Percentiles rank a stretch among this genome's conserved stretches.
These are phyloP conservation scores for Teinopalpus imperialis DNA, from an alignment of 2,888 invertebrate species.

Conservation along the genomic window DNA sequence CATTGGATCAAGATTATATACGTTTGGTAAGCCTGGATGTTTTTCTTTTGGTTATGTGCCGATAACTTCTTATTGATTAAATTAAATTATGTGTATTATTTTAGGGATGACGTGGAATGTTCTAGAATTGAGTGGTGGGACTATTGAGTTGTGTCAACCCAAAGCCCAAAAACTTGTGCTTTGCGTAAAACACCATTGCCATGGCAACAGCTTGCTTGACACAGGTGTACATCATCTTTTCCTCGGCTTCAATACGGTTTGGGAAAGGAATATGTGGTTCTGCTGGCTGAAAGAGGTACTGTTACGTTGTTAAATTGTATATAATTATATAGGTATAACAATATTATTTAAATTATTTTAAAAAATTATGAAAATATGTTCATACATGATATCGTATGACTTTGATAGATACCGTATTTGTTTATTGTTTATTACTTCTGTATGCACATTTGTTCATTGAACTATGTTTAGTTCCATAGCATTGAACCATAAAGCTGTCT, in stretches of 20 bases:
- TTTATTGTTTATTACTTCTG: too few species aligned
- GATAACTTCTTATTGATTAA: too few species aligned
- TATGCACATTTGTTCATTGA: too few species aligned
- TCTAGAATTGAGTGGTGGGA: conserved; percentile 68
- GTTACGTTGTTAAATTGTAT: conserved; percentile 13
- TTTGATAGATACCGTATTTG: too few species aligned
- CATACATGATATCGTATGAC: too few species aligned
- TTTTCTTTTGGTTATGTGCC: not conserved
- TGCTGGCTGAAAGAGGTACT: conserved; percentile 84
- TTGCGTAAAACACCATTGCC: conserved; percentile 68
- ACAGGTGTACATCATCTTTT: conserved; percentile 78
- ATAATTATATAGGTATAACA: too few species aligned
- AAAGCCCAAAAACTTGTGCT: conserved; percentile 70
- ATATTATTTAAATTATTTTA: too few species aligned
- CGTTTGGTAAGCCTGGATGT: conserved; percentile 64
- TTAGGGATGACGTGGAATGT: conserved; percentile 66
- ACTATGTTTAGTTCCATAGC: conserved; percentile 2
- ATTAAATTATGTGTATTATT: conserved; percentile 30
- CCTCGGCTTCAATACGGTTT: conserved; percentile 84
- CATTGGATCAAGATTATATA: conserved; percentile 82
- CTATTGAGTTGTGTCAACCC: conserved; percentile 66
- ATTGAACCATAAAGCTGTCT: conserved; percentile 23
- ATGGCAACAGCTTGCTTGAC: conserved; percentile 57
- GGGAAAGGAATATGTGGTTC: conserved; percentile 86
- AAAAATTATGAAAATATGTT: too few species aligned